Evolutionary conservation across 2,113 vertebrate species (phyloP).

Genomic region (Mastomys natalensis): DNA sequence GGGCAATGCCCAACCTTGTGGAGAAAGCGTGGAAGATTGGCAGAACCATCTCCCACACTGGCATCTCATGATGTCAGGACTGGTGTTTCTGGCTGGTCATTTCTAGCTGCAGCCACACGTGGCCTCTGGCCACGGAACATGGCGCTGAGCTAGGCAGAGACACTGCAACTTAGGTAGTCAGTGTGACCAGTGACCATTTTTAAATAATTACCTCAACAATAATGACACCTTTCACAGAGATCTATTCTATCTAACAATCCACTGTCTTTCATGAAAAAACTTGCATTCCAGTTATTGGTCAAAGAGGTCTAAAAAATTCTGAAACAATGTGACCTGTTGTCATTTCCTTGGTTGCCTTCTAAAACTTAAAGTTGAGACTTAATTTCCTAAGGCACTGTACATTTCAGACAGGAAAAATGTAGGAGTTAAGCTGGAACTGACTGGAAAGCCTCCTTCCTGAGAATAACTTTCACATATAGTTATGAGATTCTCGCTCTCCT

Average conservation of each 20-base stretch:
- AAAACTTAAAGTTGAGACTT: background rate
- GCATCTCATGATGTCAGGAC: no score
- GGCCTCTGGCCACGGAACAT: no score
- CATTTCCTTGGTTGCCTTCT: background rate
- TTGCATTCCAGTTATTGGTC: background rate
- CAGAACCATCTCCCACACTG: no score
- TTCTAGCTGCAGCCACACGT: no score
- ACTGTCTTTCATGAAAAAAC: no score
- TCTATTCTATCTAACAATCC: background rate
- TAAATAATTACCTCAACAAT: background rate
- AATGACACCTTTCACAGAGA: background rate
- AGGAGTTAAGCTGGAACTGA: background rate
- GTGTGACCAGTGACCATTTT: no score
- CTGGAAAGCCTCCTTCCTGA: background rate
- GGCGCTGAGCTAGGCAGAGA: no score
- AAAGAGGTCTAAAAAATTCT: background rate
- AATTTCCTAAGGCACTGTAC: background rate
- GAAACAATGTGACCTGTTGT: background rate
- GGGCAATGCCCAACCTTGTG: no score
- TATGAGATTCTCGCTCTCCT: background rate
- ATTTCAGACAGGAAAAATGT: no score
- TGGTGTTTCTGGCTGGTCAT: no score
- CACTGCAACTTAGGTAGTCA: no score
- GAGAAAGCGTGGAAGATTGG: no score
- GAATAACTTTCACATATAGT: background rate